Evolutionary conservation across 2,113 vertebrate species (phyloP), one percentile per base, ranked within the genome.

Genomic region (Turnix velox): DNA sequence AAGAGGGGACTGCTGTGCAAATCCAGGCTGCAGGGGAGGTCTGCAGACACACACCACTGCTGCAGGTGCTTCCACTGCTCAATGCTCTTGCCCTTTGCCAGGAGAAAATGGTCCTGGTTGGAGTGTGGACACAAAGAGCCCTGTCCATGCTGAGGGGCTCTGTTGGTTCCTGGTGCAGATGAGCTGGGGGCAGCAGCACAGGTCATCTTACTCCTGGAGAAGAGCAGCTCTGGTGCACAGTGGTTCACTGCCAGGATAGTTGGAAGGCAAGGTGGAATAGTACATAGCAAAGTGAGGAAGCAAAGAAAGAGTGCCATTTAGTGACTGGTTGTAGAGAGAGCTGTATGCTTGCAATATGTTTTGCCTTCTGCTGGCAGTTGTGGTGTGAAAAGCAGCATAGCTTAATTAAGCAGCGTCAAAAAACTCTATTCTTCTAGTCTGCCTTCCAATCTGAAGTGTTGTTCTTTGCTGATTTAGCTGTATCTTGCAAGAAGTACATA

Each of bases 381-480:
- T 87, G 91, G 88, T 96, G 92, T 73, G 95, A 96, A 96, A 94
- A 96, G 92, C 92, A 94, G 92, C 84, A 93, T 46, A 93, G 84
- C 92, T 96, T 96, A 95, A 96, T 96, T 95, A 96, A 89, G 92
- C 61, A 68, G 91, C 93, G 95, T 91, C 92, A 94, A 96, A 93
- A 94, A 87, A 93, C 94, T 91, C 25, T 16, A 82, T 79, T 82
- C 77, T 96, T 93, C 92, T 94, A 94, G 93, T 95, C 93, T 95
- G 96, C 88, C 85, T 95, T 89, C 81, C 95, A 91, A 68, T 92
- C 92, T 95, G 84, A 96, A 94, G 90, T 94, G 95, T 88, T 95
- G 84, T 92, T 87, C 81, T 91, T 69, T 92, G 95, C 88, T 92
- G 95, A 92, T 95, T 88, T 93, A 95, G 88, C 92, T 92, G 67